Evolutionary conservation across 2,113 vertebrate species (phyloP), one percentile per base, ranked within the genome.

Genomic region (Chiloscyllium plagiosum): DNA sequence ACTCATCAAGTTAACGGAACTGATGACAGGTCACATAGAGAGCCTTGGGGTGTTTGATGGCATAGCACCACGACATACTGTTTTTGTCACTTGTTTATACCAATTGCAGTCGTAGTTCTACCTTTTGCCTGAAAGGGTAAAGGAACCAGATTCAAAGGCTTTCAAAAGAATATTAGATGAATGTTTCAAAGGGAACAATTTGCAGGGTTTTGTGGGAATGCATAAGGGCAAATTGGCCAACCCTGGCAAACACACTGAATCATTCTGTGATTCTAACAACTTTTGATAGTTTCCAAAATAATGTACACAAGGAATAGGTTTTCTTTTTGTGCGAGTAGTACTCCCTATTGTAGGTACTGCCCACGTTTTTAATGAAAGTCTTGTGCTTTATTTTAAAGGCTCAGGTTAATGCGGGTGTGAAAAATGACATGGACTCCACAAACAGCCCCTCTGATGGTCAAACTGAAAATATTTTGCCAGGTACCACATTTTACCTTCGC

Each of bases 331-430:
- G 29, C 3, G 29, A 50, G 56, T 29, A 56, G 12, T 29, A 7
- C 26, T 29, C 50, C 22, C 86, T 89, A 50, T 89, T 29, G 8
- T 50, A 1, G 50, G 50, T 13, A 37, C 78, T 42, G 4, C 20
- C 86, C 20, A 1, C 6, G 19, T 29, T 42, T 42, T 42, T 68
- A 66, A 94, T 42, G 2, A 68, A 68, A 17, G 1, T 68, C n/a
- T 94, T 94, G 90, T 42, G 29, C 56, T 68, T 69, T 68, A 37
- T 22, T 94, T 94, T 69, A 94, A 94, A 94, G 90, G 90, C 90
- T 12, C 90, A 20, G 6, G 65, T 94, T 68, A 94, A 94, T 15
- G 90, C 90, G 0, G 90, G 90, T 42, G 90, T 94, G 90, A 94
- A 94, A 65, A 68, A 22, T 5, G 29, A 94, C 4, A 20, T 22